Base-by-base conservation (phyloP, 2,797 vertebrate species). In the Crocidura indochinensis region DNA sequence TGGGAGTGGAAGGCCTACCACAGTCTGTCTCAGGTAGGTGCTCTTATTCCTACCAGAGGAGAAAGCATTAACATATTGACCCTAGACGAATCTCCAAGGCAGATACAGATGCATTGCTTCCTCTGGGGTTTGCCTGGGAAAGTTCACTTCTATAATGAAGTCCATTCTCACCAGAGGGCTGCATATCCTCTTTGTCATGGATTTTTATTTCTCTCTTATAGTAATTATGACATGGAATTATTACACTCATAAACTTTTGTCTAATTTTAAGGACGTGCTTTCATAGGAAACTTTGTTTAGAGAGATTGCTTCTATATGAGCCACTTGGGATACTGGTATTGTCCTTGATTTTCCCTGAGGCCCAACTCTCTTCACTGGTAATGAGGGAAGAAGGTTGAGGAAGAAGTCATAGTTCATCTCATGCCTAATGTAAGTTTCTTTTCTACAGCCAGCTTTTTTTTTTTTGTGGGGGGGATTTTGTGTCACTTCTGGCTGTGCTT, bases 121-220 rank as follows among this genome's bases (percentile, higher is more conserved):
- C 74, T 78, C 24, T 17, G 44, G 47, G 26, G 69, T 77, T 78
- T 71, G 26, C 38, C 88, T 71, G 20, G 53, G 44, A 92, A 76
- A 88, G 73, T 24, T 75, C 62, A 72, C 64, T n/a, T 49, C 53
- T 17, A 19, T 19, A 24, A 14, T 71, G n/a, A 60, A 67, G n/a
- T 19, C 22, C 12, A 62, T 38, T 76, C 68, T 85, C 79, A 79
- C 26, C 44, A 72, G 85, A 92, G n/a, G 38, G 38, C 38, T 46
- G 15, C 20, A 2, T 10, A 60, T 65, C 24, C 49, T 38, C 86
- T 53, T 26, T 4, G 11, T 14, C 78, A 51, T 8, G 8, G 19
- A 17, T 65, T 93, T 86, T 83, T 71, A 64, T 79, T 75, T 78
- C 67, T 92, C 31, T 56, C 73, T 22, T n/a, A n/a, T n/a, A 38